Conservation (phyloP, 2,797 vertebrate species). For the Anabacerthia variegaticeps region DNA sequence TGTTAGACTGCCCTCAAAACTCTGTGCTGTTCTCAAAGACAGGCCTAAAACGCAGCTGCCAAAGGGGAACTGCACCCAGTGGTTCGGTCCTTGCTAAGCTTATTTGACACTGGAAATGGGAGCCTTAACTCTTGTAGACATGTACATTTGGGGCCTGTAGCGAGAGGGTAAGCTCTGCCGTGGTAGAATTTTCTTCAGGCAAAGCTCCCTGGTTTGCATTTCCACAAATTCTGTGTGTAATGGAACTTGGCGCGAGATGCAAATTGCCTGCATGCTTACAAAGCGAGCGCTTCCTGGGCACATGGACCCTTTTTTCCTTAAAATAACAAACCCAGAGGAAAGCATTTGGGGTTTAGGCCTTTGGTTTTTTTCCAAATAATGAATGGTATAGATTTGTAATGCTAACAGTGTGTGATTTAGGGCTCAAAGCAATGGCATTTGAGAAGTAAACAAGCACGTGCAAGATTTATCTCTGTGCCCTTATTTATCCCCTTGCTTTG, state of each 20-base stretch:
- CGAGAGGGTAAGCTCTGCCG: not conserved
- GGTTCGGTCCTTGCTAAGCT: not conserved
- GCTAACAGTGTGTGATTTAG: not conserved
- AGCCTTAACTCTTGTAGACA: not conserved
- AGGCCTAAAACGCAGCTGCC: not conserved
- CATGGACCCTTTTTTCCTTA: not conserved
- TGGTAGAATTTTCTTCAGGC: not conserved
- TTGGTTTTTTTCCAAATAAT: not conserved
- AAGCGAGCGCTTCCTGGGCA: not conserved
- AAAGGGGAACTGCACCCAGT: not conserved
- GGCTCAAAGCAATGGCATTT: constrained; percentile 6
- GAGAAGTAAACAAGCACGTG: constrained; percentile 6
- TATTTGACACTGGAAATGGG: not conserved
- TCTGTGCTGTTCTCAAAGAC: not conserved
- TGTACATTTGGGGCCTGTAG: not conserved
- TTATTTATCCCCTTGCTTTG: not conserved
- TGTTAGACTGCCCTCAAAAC: not conserved
- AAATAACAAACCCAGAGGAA: constrained; percentile 41
- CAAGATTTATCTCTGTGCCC: not conserved
- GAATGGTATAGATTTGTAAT: not conserved
- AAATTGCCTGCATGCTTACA: not conserved
- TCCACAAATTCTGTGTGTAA: not conserved
- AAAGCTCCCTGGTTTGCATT: not conserved
- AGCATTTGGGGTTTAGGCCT: constrained; percentile 6
- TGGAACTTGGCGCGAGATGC: not conserved